Percentiles rank a stretch among this genome's conserved stretches.
phyloP scores from a whole-genome alignment of 2,888 invertebrate genomes.

The Drosophila rubida region DNA sequence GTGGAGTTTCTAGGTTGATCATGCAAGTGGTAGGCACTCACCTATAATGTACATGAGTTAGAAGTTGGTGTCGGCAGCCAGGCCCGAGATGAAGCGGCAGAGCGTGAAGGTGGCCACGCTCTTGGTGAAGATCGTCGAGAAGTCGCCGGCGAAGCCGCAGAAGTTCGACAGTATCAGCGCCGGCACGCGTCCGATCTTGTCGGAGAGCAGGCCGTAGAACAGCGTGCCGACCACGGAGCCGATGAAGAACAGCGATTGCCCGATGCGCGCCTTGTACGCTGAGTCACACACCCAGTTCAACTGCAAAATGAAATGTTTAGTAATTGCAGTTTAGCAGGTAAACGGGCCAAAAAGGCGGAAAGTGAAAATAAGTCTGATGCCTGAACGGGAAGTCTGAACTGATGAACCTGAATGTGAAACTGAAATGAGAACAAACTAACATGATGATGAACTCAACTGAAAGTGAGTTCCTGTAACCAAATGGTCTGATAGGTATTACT shows the following conservation, averaged over 20 bases:
- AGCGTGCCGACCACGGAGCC: constrained; percentile 87
- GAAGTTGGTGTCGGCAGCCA: constrained; percentile 87
- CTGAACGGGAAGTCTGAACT: constrained; percentile 18
- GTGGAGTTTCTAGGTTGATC: no score
- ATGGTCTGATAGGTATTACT: constrained; percentile 76
- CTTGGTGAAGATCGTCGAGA: constrained; percentile 86
- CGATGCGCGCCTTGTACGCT: constrained; percentile 87
- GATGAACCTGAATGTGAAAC: constrained; percentile 50
- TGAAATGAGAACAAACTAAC: constrained; percentile 46
- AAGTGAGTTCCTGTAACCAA: constrained; percentile 62
- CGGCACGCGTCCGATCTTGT: constrained; percentile 87
- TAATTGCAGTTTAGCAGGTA: background rate
- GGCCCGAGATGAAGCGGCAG: constrained; percentile 87
- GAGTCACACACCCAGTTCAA: constrained; percentile 88
- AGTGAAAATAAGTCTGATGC: constrained; percentile 65
- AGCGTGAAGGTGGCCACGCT: constrained; percentile 86
- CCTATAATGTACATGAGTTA: constrained; percentile 88
- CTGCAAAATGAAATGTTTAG: constrained; percentile 64
- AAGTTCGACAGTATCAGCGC: constrained; percentile 86
- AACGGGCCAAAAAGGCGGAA: no score
- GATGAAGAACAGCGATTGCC: constrained; percentile 87
- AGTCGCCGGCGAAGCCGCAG: constrained; percentile 86
- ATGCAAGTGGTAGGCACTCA: no score
- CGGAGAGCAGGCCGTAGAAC: constrained; percentile 87
- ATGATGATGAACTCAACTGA: constrained; percentile 62